Evolutionary conservation across 2,797 vertebrate genomes (phyloP).

Genomic region (Poeciliopsis presidionis): DNA sequence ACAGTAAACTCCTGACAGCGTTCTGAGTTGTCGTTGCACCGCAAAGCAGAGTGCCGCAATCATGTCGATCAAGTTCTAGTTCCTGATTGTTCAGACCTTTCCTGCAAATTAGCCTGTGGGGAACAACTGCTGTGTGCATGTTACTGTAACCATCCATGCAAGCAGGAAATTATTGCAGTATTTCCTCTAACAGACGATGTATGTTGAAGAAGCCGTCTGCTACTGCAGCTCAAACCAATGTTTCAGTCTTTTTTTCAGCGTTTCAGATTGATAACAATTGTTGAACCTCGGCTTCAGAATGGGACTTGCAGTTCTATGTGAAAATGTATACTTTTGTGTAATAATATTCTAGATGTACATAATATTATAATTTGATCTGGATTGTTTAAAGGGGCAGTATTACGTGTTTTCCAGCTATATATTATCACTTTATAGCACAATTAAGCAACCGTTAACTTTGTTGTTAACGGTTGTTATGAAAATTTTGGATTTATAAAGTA

Average conservation of each 20-base stretch:
- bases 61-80: conserved; percentile 36
- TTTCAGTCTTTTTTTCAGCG: neutral
- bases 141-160: conserved; percentile 42
- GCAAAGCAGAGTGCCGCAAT: conserved; percentile 13
- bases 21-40: conserved; percentile 5
- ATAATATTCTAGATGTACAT: neutral
- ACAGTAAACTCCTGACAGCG: conserved; percentile 25
- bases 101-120: conserved; percentile 6
- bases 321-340: neutral
- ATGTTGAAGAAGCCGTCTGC: neutral
- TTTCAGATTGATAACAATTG: neutral
- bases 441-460: no score
- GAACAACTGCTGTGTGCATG: neutral
- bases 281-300: neutral
- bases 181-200: conserved; percentile 9
- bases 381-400: neutral
- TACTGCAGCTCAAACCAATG: neutral
- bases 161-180: conserved; percentile 3
- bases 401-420: no score
- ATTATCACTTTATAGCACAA: no score
- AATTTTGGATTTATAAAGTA: no score
- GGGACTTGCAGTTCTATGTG: neutral
- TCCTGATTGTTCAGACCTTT: conserved; percentile 51
- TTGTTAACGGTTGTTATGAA: no score
- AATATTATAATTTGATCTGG: neutral